These are phyloP conservation scores for Fopius arisanus DNA, from an alignment of 1,140 invertebrate genomes.

Conservation along the genomic window DNA sequence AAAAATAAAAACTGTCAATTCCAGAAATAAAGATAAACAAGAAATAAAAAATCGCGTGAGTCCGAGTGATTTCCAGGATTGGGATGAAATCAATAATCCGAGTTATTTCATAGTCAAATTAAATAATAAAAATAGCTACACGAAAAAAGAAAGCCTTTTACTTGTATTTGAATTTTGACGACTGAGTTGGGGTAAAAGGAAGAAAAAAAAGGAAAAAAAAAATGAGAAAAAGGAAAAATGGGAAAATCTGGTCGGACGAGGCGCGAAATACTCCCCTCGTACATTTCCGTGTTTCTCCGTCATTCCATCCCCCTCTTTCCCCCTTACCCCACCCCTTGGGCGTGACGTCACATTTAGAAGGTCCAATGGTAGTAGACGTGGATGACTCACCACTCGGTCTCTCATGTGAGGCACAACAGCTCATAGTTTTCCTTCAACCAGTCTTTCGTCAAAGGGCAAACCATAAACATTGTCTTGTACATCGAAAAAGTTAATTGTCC, in stretches of 20 bases:
- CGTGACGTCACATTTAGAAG: conserved; percentile 9
- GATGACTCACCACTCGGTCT: conserved; percentile 2
- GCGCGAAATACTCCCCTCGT: neutral
- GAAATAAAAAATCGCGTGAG: too few relatives aligned
- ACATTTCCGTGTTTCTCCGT: neutral
- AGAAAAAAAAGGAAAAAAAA: too few relatives aligned
- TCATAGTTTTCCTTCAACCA: conserved; percentile 3
- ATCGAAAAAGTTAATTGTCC: too few relatives aligned
- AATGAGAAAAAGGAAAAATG: neutral
- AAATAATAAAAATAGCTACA: too few relatives aligned
- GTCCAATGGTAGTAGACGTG: neutral
- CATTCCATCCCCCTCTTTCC: neutral
- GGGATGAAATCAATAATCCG: too few relatives aligned
- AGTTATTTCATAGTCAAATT: too few relatives aligned
- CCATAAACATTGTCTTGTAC: neutral
- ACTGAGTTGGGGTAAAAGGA: too few relatives aligned
- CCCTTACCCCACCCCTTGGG: neutral
- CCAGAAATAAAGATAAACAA: too few relatives aligned
- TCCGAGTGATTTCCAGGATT: too few relatives aligned
- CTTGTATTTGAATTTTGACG: too few relatives aligned
- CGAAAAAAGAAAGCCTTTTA: too few relatives aligned
- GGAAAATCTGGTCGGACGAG: neutral
- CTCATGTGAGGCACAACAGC: neutral
- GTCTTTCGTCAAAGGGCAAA: conserved; percentile 5
- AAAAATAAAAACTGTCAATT: too few relatives aligned